Base-by-base conservation (phyloP, 2,888 invertebrate species). In the Sesia apiformis region DNA sequence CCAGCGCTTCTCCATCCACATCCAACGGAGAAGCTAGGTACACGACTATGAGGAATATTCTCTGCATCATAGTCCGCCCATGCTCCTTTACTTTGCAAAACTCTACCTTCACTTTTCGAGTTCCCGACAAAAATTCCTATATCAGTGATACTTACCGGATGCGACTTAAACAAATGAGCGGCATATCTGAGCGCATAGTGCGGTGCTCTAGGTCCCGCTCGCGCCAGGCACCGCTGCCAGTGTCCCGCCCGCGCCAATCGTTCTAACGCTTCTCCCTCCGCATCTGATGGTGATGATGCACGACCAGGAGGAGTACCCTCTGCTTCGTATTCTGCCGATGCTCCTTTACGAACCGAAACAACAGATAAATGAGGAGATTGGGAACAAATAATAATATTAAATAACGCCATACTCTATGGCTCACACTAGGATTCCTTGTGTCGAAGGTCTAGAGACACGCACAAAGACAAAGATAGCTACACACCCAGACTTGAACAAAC, bases 141-240 rank as follows among this genome's bases (percentile, higher is more conserved):
- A 23, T 3, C 4, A 49, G 4, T 8, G 3, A 4, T 39, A 55
- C 54, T 54, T 66, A 88, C 88, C 54, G 83, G 67, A 54, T 84
- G 82, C 0, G 81, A 70, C 55, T 84, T 84, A 55, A 88, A 84
- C 39, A 89, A 63, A 54, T 86, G 78, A 40, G 83, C 81, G 6
- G 81, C 81, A 63, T 84, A 84, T 55, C 86, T 59, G 3, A 88
- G 71, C 40, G 87, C 85, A 60, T 86, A 88, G 64, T 86, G 84
- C 42, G 87, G 73, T n/a, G 85, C 87, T 3, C 66, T 60, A 0
- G 61, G 40, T 0, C 74, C 86, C 5, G 90, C 88, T 60, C 79
- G 87, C 51, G 85, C 86, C 38, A 90, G 71, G 59, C 88, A 88
- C 23, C 87, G 81, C 70, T 70, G 66, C 90, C 90, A 90, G 65